phyloP scores from a whole-genome alignment of 1,140 invertebrate species.

The Pteromalus puparum region DNA sequence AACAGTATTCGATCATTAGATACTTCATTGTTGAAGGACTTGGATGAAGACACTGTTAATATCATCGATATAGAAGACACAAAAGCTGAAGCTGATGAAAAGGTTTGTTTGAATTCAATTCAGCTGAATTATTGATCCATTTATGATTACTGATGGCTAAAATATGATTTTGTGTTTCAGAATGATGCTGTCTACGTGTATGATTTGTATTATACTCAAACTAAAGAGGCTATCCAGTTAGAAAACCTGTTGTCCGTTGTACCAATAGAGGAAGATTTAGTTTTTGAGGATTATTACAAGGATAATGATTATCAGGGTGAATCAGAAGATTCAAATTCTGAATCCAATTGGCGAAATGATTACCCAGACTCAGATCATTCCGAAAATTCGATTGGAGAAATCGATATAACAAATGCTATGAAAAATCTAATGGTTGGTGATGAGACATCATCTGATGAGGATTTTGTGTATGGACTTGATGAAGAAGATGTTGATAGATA shows the following conservation, averaged over 20 bases:
- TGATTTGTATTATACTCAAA: slow-evolving; percentile 67
- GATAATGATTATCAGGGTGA: slow-evolving; percentile 57
- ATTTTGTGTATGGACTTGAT: slow-evolving; percentile 74
- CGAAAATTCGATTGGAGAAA: slow-evolving; percentile 63
- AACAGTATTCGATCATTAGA: slow-evolving; percentile 64
- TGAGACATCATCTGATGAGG: slow-evolving; percentile 63
- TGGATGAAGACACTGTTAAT: slow-evolving; percentile 58
- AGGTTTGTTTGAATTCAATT: slow-evolving; percentile 29
- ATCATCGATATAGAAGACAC: slow-evolving; percentile 68
- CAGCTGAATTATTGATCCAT: not conserved
- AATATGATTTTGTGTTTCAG: slow-evolving; percentile 50
- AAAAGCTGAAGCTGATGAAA: slow-evolving; percentile 21
- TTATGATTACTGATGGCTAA: not conserved
- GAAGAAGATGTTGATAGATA: slow-evolving; percentile 73
- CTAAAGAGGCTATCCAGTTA: slow-evolving; percentile 51
- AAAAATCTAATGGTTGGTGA: slow-evolving; percentile 60
- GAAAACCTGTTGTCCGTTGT: slow-evolving; percentile 61
- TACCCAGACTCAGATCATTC: slow-evolving; percentile 75
- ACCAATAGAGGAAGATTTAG: slow-evolving; percentile 60
- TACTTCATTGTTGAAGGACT: slow-evolving; percentile 41
- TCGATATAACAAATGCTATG: slow-evolving; percentile 66
- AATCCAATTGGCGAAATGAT: slow-evolving; percentile 76
- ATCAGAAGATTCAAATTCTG: slow-evolving; percentile 76
- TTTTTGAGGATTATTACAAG: slow-evolving; percentile 59
- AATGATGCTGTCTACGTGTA: slow-evolving; percentile 63